Evolutionary conservation across 2,797 vertebrate genomes (phyloP), one percentile per base, ranked within the genome.

Genomic region (Aeoliscus strigatus): DNA sequence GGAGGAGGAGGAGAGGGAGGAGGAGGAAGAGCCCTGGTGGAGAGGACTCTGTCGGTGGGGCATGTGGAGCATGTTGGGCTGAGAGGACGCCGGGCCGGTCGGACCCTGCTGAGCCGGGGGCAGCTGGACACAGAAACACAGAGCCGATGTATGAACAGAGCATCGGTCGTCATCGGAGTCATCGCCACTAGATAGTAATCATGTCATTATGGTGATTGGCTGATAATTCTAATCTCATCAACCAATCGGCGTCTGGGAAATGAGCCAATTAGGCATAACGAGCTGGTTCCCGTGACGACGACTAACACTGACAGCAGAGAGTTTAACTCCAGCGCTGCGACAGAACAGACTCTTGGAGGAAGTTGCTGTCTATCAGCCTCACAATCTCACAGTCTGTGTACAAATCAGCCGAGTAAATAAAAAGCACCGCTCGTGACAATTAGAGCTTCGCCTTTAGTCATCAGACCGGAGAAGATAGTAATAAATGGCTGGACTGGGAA

Each of bases 11-110:
- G 94, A 94, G 66, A 93, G 93, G 80, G 93, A 96, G 67, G 94
- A 94, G 55, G 94, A 94, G 69, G 94, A 96, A 33, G 94, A 97
- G 66, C 94, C 92, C 86, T 96, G 95, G 75, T 91, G 92, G 50
- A 94, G 89, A 31, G 96, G 94, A 77, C 94, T 99, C 87, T 96
- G 94, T 86, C 89, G 90, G 82, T 95, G 94, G 83, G 94, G 89
- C 89, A 96, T 90, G 84, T 97, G 93, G 70, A 97, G 91, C 68
- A 98, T 90, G 81, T 73, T 92, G 66, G 93, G 73, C 78, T 96
- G 96, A 70, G 93, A 91, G 37, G 91, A 84, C 36, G 86, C 83
- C 48, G 92, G 89, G 78, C 91, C 91, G 60, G 90, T 87, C 84
- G 93, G 90, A 77, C 88, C 88, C 87, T 92, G 93, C 78, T 91